Conservation (phyloP, 2,113 vertebrate species). For the Tetrax tetrax region DNA sequence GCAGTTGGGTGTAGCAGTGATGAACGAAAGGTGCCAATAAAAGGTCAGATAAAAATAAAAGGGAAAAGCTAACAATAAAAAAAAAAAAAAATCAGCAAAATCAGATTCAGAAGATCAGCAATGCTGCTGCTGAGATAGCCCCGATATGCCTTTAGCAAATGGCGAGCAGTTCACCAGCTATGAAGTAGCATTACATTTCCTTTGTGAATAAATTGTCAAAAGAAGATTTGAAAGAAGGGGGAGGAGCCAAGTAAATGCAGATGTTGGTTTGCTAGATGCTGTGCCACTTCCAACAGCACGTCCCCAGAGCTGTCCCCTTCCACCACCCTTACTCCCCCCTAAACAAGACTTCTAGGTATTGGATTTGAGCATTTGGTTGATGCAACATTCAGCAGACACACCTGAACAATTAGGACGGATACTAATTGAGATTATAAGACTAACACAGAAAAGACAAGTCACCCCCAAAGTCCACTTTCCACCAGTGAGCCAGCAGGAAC, state of each 20-base stretch:
- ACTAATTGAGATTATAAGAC: not conserved
- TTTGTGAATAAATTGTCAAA: not conserved
- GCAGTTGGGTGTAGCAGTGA: not conserved
- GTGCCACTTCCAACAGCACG: not conserved
- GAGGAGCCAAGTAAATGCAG: not conserved
- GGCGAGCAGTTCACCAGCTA: not conserved
- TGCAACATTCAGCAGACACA: not conserved
- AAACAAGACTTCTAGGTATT: not conserved
- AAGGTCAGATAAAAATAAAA: not conserved
- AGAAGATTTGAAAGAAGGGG: not conserved
- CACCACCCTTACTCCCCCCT: not conserved
- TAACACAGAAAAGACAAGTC: not conserved
- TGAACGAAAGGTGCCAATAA: not conserved
- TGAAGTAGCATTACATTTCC: not conserved
- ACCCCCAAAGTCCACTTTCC: not conserved
- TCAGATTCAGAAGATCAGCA: not conserved
- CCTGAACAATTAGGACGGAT: not conserved
- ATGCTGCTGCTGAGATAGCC: not conserved
- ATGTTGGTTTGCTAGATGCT: not conserved
- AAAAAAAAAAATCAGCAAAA: not conserved
- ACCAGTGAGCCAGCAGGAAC: not conserved
- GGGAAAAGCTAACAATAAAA: not conserved
- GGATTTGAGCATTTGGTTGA: not conserved
- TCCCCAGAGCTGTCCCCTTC: not conserved
- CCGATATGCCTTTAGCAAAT: not conserved